phyloP scores from a whole-genome alignment of 2,888 invertebrate species.

The Troides helena region DNA sequence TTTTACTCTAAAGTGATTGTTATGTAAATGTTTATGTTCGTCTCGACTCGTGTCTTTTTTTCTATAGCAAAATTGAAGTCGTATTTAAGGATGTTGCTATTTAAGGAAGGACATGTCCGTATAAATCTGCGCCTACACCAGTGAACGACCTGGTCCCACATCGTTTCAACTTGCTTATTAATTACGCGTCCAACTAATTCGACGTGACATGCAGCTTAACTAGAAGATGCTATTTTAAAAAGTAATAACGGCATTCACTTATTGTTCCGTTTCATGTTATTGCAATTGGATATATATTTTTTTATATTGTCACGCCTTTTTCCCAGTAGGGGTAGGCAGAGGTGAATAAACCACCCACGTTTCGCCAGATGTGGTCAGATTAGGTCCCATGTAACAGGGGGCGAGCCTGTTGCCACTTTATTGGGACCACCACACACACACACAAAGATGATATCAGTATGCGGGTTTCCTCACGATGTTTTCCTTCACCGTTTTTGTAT shows the following conservation, averaged over 20 bases:
- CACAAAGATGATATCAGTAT: no score
- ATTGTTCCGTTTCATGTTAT: constrained; percentile 32
- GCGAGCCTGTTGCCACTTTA: no score
- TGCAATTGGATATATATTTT: no score
- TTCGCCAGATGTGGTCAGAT: no score
- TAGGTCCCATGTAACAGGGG: no score
- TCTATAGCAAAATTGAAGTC: neutral
- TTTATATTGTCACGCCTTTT: no score
- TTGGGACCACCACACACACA: no score
- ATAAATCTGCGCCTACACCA: constrained; percentile 41
- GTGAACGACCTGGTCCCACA: constrained; percentile 42
- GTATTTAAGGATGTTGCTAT: constrained; percentile 8
- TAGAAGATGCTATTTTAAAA: constrained; percentile 36
- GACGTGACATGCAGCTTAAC: constrained; percentile 42
- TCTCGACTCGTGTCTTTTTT: neutral
- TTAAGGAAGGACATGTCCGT: constrained; percentile 22
- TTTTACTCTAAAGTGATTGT: neutral
- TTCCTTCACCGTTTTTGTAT: no score
- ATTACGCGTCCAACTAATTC: constrained; percentile 38
- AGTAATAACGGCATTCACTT: constrained; percentile 37
- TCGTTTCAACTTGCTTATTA: constrained; percentile 42
- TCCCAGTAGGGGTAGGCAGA: no score
- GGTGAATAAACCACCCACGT: no score
- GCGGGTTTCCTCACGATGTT: no score
- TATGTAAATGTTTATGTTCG: neutral